Evolutionary conservation across 2,797 vertebrate genomes (phyloP).

Genomic region (Pangasius krempfi): DNA sequence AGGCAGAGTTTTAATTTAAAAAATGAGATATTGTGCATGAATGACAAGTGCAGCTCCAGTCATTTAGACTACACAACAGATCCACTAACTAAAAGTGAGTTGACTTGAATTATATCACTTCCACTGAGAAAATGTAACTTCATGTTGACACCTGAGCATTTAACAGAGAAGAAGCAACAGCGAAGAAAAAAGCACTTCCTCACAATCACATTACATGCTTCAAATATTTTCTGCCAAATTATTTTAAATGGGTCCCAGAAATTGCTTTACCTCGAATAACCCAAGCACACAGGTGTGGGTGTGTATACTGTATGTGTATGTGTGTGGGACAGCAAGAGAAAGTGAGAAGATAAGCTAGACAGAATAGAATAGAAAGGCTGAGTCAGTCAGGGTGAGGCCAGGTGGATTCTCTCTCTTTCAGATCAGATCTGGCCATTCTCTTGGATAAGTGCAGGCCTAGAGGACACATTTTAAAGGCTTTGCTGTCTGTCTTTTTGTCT

Average conservation of each 20-base stretch:
- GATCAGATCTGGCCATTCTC: conserved; percentile 40
- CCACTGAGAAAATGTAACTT: background rate
- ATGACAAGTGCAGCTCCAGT: background rate
- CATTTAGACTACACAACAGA: conserved; percentile 1
- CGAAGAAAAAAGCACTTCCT: background rate
- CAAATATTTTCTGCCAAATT: background rate
- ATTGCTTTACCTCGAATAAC: conserved; percentile 6
- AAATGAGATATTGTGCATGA: background rate
- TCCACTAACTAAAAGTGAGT: background rate
- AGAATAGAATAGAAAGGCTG: background rate
- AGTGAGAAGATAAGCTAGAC: background rate
- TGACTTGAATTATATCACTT: background rate
- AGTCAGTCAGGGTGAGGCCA: background rate
- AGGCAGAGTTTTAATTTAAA: background rate
- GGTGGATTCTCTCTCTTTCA: conserved; percentile 15
- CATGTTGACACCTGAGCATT: background rate
- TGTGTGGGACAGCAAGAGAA: background rate
- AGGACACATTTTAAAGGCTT: conserved; percentile 47
- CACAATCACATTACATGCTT: conserved; percentile 1
- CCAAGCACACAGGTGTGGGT: background rate
- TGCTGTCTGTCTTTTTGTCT: conserved; percentile 26
- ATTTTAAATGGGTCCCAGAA: conserved; percentile 23
- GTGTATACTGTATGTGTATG: background rate
- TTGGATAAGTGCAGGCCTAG: conserved; percentile 36
- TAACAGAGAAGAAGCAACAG: background rate